phyloP scores from a whole-genome alignment of 2,888 invertebrate species.

The Acrobasis suavella region DNA sequence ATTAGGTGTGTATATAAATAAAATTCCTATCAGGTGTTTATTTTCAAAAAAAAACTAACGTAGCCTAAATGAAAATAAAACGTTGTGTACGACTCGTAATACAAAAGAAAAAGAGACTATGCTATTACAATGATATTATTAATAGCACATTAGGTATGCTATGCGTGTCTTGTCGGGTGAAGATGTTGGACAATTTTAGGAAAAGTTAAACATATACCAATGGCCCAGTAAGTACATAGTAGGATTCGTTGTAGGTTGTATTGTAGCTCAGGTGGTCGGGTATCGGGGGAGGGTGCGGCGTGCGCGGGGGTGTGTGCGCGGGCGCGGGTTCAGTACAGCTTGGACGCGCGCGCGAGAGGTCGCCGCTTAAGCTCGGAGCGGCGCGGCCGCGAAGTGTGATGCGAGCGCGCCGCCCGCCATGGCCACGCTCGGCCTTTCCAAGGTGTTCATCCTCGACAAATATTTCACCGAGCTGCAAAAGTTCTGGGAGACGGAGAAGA shows the following conservation, averaged over 20 bases:
- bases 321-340: constrained; percentile 41
- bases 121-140: too few relatives aligned
- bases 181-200: neutral
- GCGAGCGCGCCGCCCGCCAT: constrained; percentile 83
- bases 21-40: too few relatives aligned
- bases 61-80: too few relatives aligned
- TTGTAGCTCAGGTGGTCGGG: constrained; percentile 26
- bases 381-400: constrained; percentile 71
- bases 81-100: too few relatives aligned
- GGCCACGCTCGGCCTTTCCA: constrained; percentile 98
- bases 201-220: constrained; percentile 22
- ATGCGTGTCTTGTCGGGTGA: too few relatives aligned
- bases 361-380: constrained; percentile 56
- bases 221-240: constrained; percentile 38
- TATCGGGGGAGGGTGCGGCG: constrained; percentile 30
- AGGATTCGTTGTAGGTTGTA: constrained; percentile 37
- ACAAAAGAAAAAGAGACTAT: too few relatives aligned
- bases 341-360: constrained; percentile 55
- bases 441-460: constrained; percentile 98
- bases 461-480: constrained; percentile 98
- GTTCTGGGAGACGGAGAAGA: constrained; percentile 98
- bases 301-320: constrained; percentile 26
- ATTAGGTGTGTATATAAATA: too few relatives aligned
- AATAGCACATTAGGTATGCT: too few relatives aligned
- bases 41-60: too few relatives aligned